Evolutionary conservation across 2,888 invertebrate species (phyloP).

Genomic region (Parelbella ahira): DNA sequence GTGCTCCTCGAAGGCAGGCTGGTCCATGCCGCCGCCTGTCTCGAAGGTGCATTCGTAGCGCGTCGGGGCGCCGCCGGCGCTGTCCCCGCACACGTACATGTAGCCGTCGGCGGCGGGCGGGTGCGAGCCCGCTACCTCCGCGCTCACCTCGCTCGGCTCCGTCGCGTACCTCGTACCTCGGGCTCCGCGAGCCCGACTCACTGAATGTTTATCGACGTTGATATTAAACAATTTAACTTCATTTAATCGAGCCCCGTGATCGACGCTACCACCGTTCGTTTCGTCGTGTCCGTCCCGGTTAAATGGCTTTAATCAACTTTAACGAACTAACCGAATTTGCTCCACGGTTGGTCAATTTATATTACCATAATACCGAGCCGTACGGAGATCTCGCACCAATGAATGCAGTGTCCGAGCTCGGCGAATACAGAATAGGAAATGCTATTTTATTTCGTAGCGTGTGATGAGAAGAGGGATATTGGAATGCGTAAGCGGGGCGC

Average conservation of each 20-base stretch:
- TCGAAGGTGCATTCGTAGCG: conserved; percentile 73
- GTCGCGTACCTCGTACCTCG: conserved; percentile 51
- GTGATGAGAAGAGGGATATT: conserved; percentile 48
- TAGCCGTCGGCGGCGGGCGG: conserved; percentile 70
- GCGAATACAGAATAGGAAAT: conserved; percentile 35
- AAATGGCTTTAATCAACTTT: conserved; percentile 82
- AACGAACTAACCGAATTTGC: conserved; percentile 80
- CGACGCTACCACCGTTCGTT: conserved; percentile 74
- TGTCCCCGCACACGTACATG: conserved; percentile 75
- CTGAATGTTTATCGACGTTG: conserved; percentile 50
- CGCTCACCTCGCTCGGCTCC: conserved; percentile 70
- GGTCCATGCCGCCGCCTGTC: conserved; percentile 81
- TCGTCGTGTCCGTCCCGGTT: conserved; percentile 75
- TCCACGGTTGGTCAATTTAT: conserved; percentile 81
- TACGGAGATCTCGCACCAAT: conserved; percentile 56
- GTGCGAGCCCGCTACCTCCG: conserved; percentile 73
- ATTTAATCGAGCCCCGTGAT: conserved; percentile 69
- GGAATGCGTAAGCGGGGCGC: conserved; percentile 45
- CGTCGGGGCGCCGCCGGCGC: conserved; percentile 46
- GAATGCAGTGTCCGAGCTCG: conserved; percentile 45
- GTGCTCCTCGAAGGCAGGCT: conserved; percentile 86
- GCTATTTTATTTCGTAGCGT: conserved; percentile 52
- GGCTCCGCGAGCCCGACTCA: conserved; percentile 42
- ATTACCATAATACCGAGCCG: conserved; percentile 73
- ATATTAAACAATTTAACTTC: conserved; percentile 77